Evolutionary conservation across 2,888 invertebrate species (phyloP).

Genomic region (Hypolimnas misippus): DNA sequence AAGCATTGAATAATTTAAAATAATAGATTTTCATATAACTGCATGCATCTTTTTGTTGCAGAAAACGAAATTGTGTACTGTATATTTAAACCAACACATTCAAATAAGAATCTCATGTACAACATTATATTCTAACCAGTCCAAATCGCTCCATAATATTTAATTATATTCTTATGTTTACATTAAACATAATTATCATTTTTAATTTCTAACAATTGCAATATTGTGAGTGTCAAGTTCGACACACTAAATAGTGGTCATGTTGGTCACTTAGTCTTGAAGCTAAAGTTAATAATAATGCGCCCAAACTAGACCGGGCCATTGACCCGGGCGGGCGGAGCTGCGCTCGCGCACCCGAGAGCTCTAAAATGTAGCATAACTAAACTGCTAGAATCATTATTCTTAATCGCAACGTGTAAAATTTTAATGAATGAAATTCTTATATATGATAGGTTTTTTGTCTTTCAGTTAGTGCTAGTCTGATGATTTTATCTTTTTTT

Average conservation of each 20-base stretch:
- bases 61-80: no score
- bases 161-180: neutral
- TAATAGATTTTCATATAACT: no score
- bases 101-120: conserved; percentile 7
- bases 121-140: neutral
- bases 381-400: conserved; percentile 7
- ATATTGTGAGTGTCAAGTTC: conserved; percentile 25
- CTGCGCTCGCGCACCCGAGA: conserved; percentile 69
- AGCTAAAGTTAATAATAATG: conserved; percentile 75
- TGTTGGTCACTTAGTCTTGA: conserved; percentile 22
- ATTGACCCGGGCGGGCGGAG: conserved; percentile 73
- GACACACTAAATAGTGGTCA: conserved; percentile 4
- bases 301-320: conserved; percentile 83
- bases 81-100: no score
- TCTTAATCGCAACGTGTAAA: conserved; percentile 15
- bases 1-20: no score
- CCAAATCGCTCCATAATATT: neutral
- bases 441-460: conserved; percentile 2
- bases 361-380: conserved; percentile 69
- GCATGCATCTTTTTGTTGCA: no score
- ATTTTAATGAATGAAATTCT: conserved; percentile 20
- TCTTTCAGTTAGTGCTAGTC: conserved; percentile 6
- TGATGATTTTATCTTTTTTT: conserved; percentile 4
- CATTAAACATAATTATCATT: neutral
- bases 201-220: conserved; percentile 10